phyloP scores from a whole-genome alignment of 1,140 invertebrate genomes.

The Ruditapes philippinarum region DNA sequence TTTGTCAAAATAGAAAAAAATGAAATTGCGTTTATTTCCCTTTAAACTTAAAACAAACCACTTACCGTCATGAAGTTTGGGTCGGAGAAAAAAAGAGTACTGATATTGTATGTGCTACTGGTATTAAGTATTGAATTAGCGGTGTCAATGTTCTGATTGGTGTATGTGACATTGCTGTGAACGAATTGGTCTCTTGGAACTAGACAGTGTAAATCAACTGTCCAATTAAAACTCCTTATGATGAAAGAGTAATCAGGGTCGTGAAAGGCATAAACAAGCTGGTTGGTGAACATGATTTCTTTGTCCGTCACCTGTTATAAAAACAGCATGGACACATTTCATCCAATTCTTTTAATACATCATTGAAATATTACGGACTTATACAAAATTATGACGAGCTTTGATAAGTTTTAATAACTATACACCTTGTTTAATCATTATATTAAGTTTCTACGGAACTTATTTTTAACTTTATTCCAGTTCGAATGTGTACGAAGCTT shows the following conservation, averaged over 20 bases:
- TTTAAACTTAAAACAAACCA: no score
- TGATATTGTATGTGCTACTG: neutral
- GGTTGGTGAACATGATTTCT: slow-evolving; percentile 7
- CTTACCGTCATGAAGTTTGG: slow-evolving; percentile 14
- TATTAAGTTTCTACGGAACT: no score
- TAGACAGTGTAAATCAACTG: slow-evolving; percentile 34
- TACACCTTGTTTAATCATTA: no score
- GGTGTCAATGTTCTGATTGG: neutral
- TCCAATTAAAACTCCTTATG: slow-evolving; percentile 28
- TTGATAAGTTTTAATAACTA: no score
- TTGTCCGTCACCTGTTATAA: neutral
- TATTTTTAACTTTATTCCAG: no score
- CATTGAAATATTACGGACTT: no score
- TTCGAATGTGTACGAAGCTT: no score
- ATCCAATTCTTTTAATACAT: no score
- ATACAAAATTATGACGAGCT: no score
- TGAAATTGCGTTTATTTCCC: no score
- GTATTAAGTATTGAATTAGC: neutral
- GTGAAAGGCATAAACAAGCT: slow-evolving; percentile 46
- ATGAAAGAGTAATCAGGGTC: slow-evolving; percentile 46
- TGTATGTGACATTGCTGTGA: slow-evolving; percentile 8
- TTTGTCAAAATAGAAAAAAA: no score
- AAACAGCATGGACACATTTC: no score
- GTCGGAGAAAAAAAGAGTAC: neutral
- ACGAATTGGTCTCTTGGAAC: neutral